Conservation (phyloP, 2,888 invertebrate species). For the Heliconius erato region DNA sequence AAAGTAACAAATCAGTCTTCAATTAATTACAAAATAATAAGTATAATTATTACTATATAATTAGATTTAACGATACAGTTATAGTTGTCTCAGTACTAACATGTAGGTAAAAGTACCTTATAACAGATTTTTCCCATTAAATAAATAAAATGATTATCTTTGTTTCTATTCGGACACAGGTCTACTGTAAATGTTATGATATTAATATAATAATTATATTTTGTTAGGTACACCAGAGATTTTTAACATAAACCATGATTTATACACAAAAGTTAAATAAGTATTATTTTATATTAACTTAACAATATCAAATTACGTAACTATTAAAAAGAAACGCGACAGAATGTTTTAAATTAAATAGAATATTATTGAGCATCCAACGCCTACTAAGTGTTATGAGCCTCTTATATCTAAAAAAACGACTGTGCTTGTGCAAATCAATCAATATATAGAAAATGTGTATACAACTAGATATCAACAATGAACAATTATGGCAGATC, state of each 20-base stretch:
- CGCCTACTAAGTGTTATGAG: conserved; percentile 70
- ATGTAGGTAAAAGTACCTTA: conserved; percentile 47
- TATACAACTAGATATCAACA: conserved; percentile 76
- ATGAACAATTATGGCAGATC: conserved; percentile 81
- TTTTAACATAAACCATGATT: conserved; percentile 24
- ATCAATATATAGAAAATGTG: conserved; percentile 66
- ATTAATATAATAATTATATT: conserved; percentile 6
- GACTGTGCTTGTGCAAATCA: conserved; percentile 80
- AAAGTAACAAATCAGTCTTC: conserved; percentile 86
- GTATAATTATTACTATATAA: conserved; percentile 63
- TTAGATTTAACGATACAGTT: conserved; percentile 58
- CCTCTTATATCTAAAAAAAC: conserved; percentile 67
- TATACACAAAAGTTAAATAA: conserved; percentile 35
- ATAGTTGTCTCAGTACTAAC: conserved; percentile 52
- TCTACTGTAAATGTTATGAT: not conserved
- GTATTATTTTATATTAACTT: conserved; percentile 46
- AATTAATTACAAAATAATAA: conserved; percentile 80
- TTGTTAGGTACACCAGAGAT: conserved; percentile 21
- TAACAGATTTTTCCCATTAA: conserved; percentile 41
- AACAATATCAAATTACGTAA: conserved; percentile 46
- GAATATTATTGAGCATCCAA: conserved; percentile 75
- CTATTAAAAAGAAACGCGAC: conserved; percentile 60
- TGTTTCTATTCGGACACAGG: conserved; percentile 5
- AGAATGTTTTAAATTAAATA: conserved; percentile 56
- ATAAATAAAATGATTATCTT: conserved; percentile 37